phyloP scores from a whole-genome alignment of 2,797 vertebrate species.

The Acanthiza pusilla region DNA sequence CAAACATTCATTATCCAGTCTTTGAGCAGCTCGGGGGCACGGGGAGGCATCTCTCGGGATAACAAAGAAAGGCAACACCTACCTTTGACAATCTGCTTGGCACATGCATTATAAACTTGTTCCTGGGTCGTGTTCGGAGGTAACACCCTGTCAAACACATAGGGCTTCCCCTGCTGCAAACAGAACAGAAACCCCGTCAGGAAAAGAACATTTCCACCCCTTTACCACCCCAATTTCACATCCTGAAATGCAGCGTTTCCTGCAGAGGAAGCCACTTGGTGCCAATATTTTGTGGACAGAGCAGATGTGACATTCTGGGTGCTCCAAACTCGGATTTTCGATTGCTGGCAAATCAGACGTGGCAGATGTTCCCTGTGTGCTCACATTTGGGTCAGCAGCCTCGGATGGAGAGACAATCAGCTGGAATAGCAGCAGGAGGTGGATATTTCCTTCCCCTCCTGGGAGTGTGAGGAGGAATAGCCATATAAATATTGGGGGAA shows the following conservation, averaged over 20 bases:
- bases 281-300: neutral
- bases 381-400: neutral
- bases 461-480: neutral
- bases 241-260: neutral
- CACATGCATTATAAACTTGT: slow-evolving; percentile 88
- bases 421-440: neutral
- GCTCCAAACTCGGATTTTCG: neutral
- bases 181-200: neutral
- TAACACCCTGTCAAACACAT: slow-evolving; percentile 86
- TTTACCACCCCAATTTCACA: neutral
- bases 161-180: slow-evolving; percentile 84
- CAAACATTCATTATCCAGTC: neutral
- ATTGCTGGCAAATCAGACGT: neutral
- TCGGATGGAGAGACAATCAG: neutral
- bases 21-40: neutral
- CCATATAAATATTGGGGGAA: neutral
- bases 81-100: slow-evolving; percentile 93
- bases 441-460: neutral
- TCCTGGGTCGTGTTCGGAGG: slow-evolving; percentile 87
- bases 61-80: slow-evolving; percentile 27
- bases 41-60: neutral
- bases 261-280: neutral
- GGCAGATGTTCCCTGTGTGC: neutral
- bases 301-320: neutral
- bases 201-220: neutral